Evolutionary conservation across 2,888 invertebrate species (phyloP).

Genomic region (Nephrotoma appendiculata): DNA sequence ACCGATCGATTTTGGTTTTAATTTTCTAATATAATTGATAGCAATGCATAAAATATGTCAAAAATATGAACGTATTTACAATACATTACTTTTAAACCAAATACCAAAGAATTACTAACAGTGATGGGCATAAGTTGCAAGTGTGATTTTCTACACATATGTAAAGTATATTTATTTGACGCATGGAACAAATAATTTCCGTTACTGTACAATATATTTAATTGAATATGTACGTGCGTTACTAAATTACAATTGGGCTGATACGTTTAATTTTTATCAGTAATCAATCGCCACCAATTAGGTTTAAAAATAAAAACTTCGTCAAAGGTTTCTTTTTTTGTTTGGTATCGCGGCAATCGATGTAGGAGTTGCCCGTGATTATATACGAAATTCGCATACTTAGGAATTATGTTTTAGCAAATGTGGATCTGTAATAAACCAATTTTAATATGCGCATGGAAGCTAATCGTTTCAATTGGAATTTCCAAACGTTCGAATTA

Average conservation of each 20-base stretch:
- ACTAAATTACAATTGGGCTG: neutral
- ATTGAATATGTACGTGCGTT: neutral
- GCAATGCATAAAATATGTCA: neutral
- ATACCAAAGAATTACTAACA: no score
- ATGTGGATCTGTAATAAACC: neutral
- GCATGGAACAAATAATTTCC: neutral
- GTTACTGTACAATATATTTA: neutral
- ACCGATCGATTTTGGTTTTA: neutral
- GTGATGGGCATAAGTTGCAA: no score
- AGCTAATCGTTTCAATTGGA: neutral
- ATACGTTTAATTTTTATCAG: neutral
- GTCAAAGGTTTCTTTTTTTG: neutral
- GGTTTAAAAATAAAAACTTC: neutral
- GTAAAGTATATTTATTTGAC: no score
- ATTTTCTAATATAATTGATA: neutral
- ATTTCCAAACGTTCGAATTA: neutral
- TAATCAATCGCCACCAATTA: neutral
- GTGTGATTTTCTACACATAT: no score
- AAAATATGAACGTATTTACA: neutral
- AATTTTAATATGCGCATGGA: neutral
- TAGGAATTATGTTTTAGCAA: neutral
- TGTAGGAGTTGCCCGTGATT: neutral
- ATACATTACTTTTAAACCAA: neutral
- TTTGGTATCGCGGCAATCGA: neutral
- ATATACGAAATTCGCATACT: neutral